These are phyloP conservation scores for Siderastrea radians DNA, from an alignment of 92 coral and sea anemone species.

Conservation along the genomic window DNA sequence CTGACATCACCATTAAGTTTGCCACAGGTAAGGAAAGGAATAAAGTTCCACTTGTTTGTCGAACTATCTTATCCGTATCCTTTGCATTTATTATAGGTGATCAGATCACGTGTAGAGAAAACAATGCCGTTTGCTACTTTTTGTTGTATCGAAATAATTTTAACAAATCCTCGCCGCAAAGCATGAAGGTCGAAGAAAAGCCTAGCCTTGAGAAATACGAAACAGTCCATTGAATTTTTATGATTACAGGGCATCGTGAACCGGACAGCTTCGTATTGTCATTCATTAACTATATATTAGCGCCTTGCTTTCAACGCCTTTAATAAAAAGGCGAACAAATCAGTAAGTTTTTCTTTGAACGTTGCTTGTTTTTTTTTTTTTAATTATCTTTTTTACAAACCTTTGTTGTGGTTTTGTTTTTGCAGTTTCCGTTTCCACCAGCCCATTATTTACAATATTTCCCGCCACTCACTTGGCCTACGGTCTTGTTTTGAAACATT, in stretches of 20 bases:
- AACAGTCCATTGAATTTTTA: no score
- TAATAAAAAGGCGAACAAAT: no score
- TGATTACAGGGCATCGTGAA: no score
- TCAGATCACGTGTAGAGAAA: background rate
- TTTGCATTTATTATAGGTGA: background rate
- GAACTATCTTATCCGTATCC: no score
- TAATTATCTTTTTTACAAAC: background rate
- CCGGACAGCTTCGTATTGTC: no score
- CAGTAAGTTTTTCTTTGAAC: no score
- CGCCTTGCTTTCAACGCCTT: no score
- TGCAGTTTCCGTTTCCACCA: background rate
- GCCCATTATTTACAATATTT: background rate
- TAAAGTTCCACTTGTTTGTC: background rate
- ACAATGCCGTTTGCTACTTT: background rate
- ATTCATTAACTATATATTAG: no score
- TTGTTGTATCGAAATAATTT: no score
- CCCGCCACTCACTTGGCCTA: background rate
- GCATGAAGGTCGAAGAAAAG: no score
- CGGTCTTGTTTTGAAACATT: constrained; percentile 6
- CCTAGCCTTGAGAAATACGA: no score
- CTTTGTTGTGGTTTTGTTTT: background rate
- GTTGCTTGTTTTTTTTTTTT: background rate
- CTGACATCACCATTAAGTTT: constrained; percentile 56
- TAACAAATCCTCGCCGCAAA: no score
- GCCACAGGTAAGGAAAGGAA: constrained; percentile 49